These are phyloP conservation scores for Pelvicachromis taeniatus DNA, from an alignment of 2,113 vertebrate species.

Conservation along the genomic window DNA sequence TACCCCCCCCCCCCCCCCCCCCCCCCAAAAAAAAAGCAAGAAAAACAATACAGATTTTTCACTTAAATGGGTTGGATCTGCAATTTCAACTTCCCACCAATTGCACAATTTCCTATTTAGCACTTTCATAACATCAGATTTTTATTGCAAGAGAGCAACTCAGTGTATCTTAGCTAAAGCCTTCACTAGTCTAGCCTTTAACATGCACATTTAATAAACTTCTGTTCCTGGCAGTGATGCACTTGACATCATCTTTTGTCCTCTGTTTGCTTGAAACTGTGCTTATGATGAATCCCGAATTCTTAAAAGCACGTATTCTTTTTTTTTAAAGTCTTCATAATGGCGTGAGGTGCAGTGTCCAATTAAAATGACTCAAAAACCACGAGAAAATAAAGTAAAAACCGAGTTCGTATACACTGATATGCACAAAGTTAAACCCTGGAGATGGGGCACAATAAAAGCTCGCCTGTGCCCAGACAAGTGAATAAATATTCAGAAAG, in stretches of 20 bases:
- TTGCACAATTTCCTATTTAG: background rate
- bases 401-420: background rate
- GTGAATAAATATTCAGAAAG: conserved; percentile 66
- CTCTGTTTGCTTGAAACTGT: background rate
- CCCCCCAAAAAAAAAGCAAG: background rate
- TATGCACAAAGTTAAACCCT: conserved; percentile 6
- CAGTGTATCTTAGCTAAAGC: background rate
- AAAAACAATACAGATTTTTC: background rate
- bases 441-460: conserved; percentile 34
- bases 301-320: background rate
- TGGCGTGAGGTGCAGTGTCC: too few species aligned
- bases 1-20: too few species aligned
- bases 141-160: background rate
- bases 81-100: background rate
- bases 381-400: background rate
- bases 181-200: background rate
- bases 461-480: conserved; percentile 28
- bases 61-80: background rate
- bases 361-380: background rate
- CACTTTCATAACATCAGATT: fast-evolving
- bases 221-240: background rate
- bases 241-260: background rate
- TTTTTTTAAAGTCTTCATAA: background rate
- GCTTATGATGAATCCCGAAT: background rate
- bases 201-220: background rate